Conservation (phyloP, 1,140 invertebrate species). For the Nixonia krombeini region DNA sequence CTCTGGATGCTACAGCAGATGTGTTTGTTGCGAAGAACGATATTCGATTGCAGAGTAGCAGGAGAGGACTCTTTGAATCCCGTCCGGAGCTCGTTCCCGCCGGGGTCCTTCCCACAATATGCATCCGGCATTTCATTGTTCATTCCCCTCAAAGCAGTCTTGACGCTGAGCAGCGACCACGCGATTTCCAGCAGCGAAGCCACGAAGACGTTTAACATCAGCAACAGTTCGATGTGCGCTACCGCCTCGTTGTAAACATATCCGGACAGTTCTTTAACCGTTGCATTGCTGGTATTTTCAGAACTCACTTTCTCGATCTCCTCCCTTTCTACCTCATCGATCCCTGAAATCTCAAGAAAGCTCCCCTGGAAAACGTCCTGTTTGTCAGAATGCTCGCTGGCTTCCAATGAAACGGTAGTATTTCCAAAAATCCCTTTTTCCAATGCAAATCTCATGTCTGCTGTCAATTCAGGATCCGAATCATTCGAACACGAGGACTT, state of each 20-base stretch:
- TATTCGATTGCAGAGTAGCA: conserved; percentile 43
- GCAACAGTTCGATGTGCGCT: conserved; percentile 43
- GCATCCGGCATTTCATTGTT: conserved; percentile 73
- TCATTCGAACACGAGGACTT: too few species aligned
- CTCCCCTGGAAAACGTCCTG: too few species aligned
- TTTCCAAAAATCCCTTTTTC: too few species aligned
- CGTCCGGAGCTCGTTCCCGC: conserved; percentile 16
- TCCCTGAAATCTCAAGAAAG: too few species aligned
- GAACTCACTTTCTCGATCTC: too few species aligned
- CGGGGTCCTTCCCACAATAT: conserved; percentile 8
- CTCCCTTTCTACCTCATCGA: too few species aligned
- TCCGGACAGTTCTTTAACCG: neutral
- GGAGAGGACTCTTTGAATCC: conserved; percentile 9
- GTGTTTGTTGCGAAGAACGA: conserved; percentile 53
- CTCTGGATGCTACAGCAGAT: conserved; percentile 55
- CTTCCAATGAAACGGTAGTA: too few species aligned
- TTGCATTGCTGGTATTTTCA: neutral
- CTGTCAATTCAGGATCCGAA: too few species aligned
- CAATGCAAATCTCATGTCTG: too few species aligned
- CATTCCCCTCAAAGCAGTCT: conserved; percentile 76
- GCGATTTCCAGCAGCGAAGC: conserved; percentile 74
- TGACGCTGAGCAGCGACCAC: conserved; percentile 75
- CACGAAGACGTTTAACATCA: conserved; percentile 75
- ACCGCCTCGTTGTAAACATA: neutral
- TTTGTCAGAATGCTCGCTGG: too few species aligned